These are phyloP conservation scores for Eupristina koningsbergeri DNA, from an alignment of 1,140 invertebrate genomes.

Conservation along the genomic window DNA sequence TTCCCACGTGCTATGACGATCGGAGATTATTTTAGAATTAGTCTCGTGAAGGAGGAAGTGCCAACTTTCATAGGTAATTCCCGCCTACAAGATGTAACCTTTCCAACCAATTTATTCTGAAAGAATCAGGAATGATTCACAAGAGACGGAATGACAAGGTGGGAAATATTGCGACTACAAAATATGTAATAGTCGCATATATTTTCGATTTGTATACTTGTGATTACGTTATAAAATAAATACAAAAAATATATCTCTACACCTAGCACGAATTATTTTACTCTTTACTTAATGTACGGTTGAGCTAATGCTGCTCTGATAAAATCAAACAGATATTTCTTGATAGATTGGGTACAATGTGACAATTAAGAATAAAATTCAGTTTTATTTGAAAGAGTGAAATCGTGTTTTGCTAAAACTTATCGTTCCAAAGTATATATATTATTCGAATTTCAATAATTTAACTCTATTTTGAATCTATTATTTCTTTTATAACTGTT, in stretches of 20 bases:
- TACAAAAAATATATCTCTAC: neutral
- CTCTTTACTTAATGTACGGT: neutral
- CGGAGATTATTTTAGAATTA: conserved; percentile 44
- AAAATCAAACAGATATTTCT: neutral
- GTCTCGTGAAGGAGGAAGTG: conserved; percentile 31
- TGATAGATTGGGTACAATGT: neutral
- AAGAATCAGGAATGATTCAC: conserved; percentile 23
- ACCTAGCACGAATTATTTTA: no score
- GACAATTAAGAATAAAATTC: neutral
- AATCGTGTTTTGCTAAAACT: neutral
- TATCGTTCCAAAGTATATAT: neutral
- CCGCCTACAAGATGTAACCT: conserved; percentile 34
- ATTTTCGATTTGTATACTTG: neutral
- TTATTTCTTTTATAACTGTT: neutral
- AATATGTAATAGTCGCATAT: neutral
- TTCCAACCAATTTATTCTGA: conserved; percentile 22
- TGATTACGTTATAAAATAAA: neutral
- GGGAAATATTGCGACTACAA: neutral
- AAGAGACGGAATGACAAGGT: conserved; percentile 20
- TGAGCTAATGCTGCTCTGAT: neutral
- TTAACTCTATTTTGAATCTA: neutral
- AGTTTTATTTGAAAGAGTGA: neutral
- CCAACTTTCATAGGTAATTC: conserved; percentile 30
- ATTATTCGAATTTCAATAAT: neutral
- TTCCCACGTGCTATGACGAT: conserved; percentile 15